Evolutionary conservation across 2,113 vertebrate genomes (phyloP).

Genomic region (Paralichthys olivaceus): DNA sequence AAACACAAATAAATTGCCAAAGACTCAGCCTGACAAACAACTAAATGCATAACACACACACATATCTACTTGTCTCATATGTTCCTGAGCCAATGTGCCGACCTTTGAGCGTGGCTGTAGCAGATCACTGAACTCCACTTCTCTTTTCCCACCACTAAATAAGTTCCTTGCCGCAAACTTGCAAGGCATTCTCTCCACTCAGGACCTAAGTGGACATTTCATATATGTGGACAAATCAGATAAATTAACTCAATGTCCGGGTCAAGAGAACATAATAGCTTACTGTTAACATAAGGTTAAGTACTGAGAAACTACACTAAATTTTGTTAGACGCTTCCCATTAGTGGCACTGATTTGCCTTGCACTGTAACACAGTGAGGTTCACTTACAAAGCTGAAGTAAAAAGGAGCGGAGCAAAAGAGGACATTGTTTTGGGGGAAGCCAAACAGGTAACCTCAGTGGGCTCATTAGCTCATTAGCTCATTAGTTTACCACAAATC

Average conservation of each 20-base stretch:
- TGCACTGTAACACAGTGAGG: constrained; percentile 1
- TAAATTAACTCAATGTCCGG: constrained; percentile 41
- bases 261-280: constrained; percentile 34
- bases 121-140: constrained; percentile 1
- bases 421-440: constrained; percentile 36
- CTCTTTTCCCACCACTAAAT: constrained; percentile 16
- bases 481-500: constrained; percentile 62
- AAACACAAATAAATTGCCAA: constrained; percentile 57
- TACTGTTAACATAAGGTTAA: constrained; percentile 31
- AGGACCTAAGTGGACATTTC: constrained; percentile 23
- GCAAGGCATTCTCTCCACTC: constrained; percentile 1
- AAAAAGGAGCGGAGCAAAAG: constrained; percentile 11
- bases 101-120: background rate
- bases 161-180: background rate
- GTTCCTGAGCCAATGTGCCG: background rate
- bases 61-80: constrained; percentile 23
- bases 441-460: constrained; percentile 73
- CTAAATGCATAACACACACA: constrained; percentile 39
- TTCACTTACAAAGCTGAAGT: constrained; percentile 28
- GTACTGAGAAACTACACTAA: constrained; percentile 47
- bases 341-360: constrained; percentile 42
- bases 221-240: constrained; percentile 47
- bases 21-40: constrained; percentile 54
- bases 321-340: constrained; percentile 47
- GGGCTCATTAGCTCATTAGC: constrained; percentile 69